These are phyloP conservation scores for Microtus ochrogaster DNA, from an alignment of 2,113 vertebrate genomes.

Conservation along the genomic window DNA sequence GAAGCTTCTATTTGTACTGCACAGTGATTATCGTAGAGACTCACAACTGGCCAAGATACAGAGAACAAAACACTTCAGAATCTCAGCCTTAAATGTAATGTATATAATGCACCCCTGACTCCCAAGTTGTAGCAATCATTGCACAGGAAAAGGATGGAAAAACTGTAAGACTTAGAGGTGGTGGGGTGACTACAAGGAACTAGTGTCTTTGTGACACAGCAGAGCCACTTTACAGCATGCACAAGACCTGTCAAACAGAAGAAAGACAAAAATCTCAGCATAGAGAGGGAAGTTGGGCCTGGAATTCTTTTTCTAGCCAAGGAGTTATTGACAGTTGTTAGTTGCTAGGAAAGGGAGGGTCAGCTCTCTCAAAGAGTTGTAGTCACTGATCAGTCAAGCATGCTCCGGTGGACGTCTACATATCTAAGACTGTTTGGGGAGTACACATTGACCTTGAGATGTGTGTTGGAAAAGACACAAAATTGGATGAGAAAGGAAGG, in stretches of 20 bases:
- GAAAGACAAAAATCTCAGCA: background rate
- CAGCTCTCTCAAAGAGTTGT: background rate
- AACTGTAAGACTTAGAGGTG: background rate
- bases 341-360: background rate
- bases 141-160: background rate
- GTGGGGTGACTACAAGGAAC: background rate
- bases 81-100: background rate
- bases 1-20: too few species aligned
- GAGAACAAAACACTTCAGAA: too few species aligned
- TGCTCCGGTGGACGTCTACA: background rate
- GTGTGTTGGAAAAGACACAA: background rate
- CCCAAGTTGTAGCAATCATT: too few species aligned
- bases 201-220: background rate
- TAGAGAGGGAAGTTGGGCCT: background rate
- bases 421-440: background rate
- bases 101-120: too few species aligned
- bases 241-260: background rate
- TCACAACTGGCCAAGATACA: too few species aligned
- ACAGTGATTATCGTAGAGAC: too few species aligned
- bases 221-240: background rate
- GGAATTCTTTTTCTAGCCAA: background rate
- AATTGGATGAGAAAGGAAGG: background rate
- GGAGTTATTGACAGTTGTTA: background rate
- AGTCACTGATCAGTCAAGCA: background rate
- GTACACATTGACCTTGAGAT: background rate